A percentile compares a stretch with the other conserved stretches of the same genome.
Evolutionary conservation across 92 coral and sea anemone genomes (phyloP).

Genomic region (Zoanthus sansibaricus): DNA sequence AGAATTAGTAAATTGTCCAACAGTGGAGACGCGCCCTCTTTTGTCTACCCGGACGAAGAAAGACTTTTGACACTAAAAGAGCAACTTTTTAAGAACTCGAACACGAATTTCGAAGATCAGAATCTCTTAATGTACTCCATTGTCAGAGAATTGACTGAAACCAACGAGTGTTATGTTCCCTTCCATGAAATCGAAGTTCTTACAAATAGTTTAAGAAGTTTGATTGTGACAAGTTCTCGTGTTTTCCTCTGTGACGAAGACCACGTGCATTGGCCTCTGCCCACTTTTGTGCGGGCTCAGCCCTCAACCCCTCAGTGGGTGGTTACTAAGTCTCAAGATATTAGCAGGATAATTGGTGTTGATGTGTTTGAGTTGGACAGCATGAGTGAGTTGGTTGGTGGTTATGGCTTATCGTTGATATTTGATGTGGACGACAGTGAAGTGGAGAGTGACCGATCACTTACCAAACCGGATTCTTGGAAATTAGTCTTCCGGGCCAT

Average conservation of each 20-base stretch:
- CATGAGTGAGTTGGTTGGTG: constrained; percentile 76
- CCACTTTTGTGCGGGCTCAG: constrained; percentile 87
- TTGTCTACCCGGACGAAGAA: constrained; percentile 80
- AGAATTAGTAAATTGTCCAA: constrained; percentile 70
- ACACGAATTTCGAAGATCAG: constrained; percentile 62
- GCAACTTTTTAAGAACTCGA: constrained; percentile 59
- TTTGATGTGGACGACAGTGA: constrained; percentile 75
- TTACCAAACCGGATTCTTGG: constrained; percentile 76
- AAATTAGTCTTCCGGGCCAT: constrained; percentile 81
- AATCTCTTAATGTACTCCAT: constrained; percentile 85
- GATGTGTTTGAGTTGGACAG: constrained; percentile 84
- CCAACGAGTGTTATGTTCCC: constrained; percentile 26
- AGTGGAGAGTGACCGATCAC: constrained; percentile 64
- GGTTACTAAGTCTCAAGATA: constrained; percentile 85
- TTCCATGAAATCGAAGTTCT: constrained; percentile 73
- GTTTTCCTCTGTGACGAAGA: constrained; percentile 96
- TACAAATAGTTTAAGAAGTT: constrained; percentile 86
- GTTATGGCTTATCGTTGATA: constrained; percentile 84
- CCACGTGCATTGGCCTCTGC: constrained; percentile 99
- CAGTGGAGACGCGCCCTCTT: constrained; percentile 58
- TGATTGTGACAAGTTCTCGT: constrained; percentile 87
- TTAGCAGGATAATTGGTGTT: constrained; percentile 84
- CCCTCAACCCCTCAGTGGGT: constrained; percentile 99
- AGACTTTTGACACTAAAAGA: constrained; percentile 69
- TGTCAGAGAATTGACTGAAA: constrained; percentile 87